phyloP scores from a whole-genome alignment of 2,797 vertebrate species.

The Sebastes diploproa region DNA sequence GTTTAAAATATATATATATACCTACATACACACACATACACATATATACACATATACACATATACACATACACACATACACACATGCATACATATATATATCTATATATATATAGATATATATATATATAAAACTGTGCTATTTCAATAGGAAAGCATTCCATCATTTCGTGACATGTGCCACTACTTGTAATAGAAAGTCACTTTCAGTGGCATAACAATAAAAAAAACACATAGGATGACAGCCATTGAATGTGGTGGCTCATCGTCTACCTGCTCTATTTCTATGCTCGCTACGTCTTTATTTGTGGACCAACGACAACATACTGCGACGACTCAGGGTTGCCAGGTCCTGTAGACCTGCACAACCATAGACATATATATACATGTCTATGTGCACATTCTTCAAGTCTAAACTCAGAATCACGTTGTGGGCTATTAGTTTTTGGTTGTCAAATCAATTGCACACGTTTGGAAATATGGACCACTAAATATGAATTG shows the following conservation, averaged over 20 bases:
- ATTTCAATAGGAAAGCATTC: not conserved
- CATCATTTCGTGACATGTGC: not conserved
- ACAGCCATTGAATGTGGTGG: not conserved
- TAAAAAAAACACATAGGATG: not conserved
- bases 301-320: conserved; percentile 27
- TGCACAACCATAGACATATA: not conserved
- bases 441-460: not conserved
- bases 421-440: not conserved
- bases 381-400: not conserved
- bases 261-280: not conserved
- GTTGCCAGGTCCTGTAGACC: conserved; percentile 53
- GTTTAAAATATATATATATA: no score
- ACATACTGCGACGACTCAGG: conserved; percentile 14
- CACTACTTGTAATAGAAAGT: not conserved
- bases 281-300: conserved; percentile 28
- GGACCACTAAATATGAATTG: not conserved
- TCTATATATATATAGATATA: no score
- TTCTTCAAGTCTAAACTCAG: not conserved
- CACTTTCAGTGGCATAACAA: not conserved
- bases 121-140: not conserved
- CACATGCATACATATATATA: rapidly evolving
- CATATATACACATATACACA: no score
- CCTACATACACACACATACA: no score
- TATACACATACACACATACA: no score
- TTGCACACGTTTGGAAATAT: not conserved